Evolutionary conservation across 2,797 vertebrate species (phyloP).

Genomic region (Delichon dasypus): DNA sequence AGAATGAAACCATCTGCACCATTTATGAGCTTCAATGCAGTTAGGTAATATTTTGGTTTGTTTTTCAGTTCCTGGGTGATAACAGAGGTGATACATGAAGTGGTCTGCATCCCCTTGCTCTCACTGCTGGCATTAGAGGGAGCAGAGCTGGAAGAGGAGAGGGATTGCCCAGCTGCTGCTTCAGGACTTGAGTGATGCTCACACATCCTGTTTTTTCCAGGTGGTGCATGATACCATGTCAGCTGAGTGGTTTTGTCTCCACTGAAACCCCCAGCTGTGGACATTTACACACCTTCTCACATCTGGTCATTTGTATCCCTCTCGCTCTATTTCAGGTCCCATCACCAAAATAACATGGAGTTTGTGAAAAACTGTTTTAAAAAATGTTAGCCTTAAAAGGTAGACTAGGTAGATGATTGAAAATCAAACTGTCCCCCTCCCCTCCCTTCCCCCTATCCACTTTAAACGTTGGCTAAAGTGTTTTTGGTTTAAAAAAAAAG

Average conservation of each 20-base stretch:
- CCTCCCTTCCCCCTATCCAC: accelerated
- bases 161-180: background rate
- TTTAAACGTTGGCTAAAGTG: background rate
- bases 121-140: background rate
- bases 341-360: background rate
- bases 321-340: background rate
- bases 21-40: background rate
- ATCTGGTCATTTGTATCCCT: no score
- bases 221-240: accelerated
- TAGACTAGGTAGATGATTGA: background rate
- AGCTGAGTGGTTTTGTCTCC: background rate
- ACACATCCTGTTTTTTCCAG: background rate
- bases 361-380: background rate
- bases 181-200: background rate
- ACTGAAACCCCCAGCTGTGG: background rate
- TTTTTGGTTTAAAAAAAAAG: background rate
- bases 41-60: conserved; percentile 43
- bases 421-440: background rate
- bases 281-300: background rate
- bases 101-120: background rate
- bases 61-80: conserved; percentile 18
- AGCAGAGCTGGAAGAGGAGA: background rate
- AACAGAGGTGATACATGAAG: background rate
- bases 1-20: conserved; percentile 47
- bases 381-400: background rate